phyloP scores from a whole-genome alignment of 2,113 vertebrate genomes.

The Lepus timidus region DNA sequence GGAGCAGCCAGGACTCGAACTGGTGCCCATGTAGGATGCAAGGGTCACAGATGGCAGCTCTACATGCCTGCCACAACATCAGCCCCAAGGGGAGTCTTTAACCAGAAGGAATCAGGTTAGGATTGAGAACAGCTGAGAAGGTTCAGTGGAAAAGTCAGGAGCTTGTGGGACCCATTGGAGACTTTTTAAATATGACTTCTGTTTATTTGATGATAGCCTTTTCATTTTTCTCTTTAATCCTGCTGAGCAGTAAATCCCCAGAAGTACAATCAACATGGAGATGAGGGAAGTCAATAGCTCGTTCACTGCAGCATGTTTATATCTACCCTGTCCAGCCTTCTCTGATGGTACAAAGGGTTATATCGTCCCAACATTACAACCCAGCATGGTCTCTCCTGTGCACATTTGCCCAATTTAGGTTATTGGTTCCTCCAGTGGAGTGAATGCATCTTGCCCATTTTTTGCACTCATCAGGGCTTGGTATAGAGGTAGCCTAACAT shows the following conservation, averaged over 20 bases:
- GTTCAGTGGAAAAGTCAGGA: background rate
- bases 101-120: background rate
- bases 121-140: background rate
- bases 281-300: background rate
- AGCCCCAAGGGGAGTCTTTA: background rate
- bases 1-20: too few relatives aligned
- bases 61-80: too few relatives aligned
- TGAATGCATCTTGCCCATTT: background rate
- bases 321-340: background rate
- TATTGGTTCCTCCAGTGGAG: background rate
- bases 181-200: slow-evolving; percentile 64
- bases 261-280: slow-evolving; percentile 48
- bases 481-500: background rate
- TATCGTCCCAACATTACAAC: background rate
- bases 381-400: background rate
- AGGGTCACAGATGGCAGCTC: too few relatives aligned
- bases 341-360: background rate
- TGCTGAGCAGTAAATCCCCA: slow-evolving; percentile 65
- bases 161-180: slow-evolving; percentile 47
- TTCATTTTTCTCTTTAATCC: slow-evolving; percentile 34
- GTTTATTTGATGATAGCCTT: slow-evolving; percentile 59
- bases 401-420: background rate
- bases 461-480: background rate
- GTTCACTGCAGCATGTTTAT: background rate
- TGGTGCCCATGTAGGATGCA: too few relatives aligned